phyloP scores from a whole-genome alignment of 2,888 invertebrate species.

The Nematopogon swammerdamellus region DNA sequence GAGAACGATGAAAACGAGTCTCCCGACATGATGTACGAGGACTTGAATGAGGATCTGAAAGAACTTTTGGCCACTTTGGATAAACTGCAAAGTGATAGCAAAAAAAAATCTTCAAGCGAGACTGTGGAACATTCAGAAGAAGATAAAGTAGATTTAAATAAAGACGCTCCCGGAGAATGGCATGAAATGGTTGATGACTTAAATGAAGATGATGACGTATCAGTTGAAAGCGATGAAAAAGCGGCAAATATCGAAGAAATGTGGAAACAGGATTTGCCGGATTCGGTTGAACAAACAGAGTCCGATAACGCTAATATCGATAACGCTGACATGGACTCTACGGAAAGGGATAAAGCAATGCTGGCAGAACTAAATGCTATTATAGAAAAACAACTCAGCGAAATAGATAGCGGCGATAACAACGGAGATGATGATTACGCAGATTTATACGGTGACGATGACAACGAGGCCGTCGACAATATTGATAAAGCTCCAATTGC shows the following conservation, averaged over 20 bases:
- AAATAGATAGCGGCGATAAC: slow-evolving; percentile 3
- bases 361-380: background rate
- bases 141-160: background rate
- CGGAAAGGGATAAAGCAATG: background rate
- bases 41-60: no score
- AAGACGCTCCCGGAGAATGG: background rate
- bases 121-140: background rate
- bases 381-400: background rate
- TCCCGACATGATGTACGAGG: no score
- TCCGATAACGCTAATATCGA: background rate
- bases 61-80: no score
- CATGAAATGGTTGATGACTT: no score
- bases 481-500: slow-evolving; percentile 3
- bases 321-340: no score
- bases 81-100: no score
- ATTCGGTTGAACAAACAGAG: no score
- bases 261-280: no score
- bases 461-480: background rate
- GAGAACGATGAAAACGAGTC: no score
- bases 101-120: background rate
- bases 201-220: background rate
- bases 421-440: slow-evolving; percentile 8
- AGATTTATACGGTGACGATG: slow-evolving; percentile 3
- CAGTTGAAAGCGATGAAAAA: background rate
- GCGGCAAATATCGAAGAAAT: background rate